Base-by-base conservation (phyloP, 2,888 invertebrate genomes). In the Lamproptera curius region DNA sequence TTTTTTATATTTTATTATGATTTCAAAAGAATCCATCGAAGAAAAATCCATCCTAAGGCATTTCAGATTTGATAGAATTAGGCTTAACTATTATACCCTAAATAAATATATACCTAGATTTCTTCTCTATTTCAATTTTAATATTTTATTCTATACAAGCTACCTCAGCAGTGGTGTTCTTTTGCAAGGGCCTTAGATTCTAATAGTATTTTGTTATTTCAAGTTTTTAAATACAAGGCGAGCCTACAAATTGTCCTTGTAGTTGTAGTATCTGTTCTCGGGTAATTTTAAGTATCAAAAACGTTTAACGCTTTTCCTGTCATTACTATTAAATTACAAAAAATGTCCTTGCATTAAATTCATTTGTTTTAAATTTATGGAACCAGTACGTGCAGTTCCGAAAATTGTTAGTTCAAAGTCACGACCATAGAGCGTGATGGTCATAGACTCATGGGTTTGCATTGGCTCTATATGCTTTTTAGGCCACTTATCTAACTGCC, bases 341-440 rank as follows among this genome's bases (percentile, higher is more conserved):
- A 28, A 28, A 28, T n/a, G 28, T 28, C n/a, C 15, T 10, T 33
- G 23, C 14, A 45, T 17, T 45, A 23, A 39, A 11, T 14, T 17
- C 20, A 16, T 43, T 26, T 43, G 16, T 31, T 28, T 28, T 28
- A 28, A n/a, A 5, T 9, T 28, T 28, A 16, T 16, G 17, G n/a
- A 10, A 15, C 20, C 35, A n/a, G 16, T 16, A 34, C 23, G 11
- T 14, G 13, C 36, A 46, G 49, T 44, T 20, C 11, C 16, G 13
- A 51, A 53, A 52, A 52, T 42, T 48, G 50, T 50, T 47, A 42
- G 43, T 36, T 38, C 43, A 43, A 46, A 41, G 42, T 15, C 37
- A 31, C 16, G 26, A 41, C 55, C 50, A 60, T 42, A 3, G 34
- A 42, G 44, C 65, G 61, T 67, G 65, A 67, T 65, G 67, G 63